Conservation (phyloP, 2,888 invertebrate species). For the Monoplex corrugatus region DNA sequence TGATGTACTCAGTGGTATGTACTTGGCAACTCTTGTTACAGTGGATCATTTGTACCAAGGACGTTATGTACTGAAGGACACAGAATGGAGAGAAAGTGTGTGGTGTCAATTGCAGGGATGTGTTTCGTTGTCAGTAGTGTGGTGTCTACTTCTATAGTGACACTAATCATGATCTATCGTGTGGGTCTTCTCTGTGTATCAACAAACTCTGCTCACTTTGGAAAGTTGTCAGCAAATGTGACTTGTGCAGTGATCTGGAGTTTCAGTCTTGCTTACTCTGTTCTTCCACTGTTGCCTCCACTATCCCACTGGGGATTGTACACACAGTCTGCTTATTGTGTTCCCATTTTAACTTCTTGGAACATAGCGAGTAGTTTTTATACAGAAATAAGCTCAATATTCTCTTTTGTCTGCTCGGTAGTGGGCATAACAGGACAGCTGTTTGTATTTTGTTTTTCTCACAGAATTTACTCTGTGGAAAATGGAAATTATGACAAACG, state of each 20-base stretch:
- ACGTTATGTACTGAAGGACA: neutral
- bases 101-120: neutral
- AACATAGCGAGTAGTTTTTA: neutral
- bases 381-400: neutral
- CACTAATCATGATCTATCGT: neutral
- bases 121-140: neutral
- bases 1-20: neutral
- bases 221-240: neutral
- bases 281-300: neutral
- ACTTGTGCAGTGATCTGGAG: neutral
- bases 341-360: neutral
- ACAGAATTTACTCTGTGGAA: neutral
- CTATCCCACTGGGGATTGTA: neutral
- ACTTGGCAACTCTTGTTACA: neutral
- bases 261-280: neutral
- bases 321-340: neutral
- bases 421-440: neutral
- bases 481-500: neutral
- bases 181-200: neutral
- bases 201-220: neutral
- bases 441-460: neutral
- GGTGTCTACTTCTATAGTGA: neutral
- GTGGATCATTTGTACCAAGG: neutral
- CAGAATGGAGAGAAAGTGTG: neutral
- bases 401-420: neutral